Percentiles rank a stretch among this genome's conserved stretches.
Evolutionary conservation across 2,797 vertebrate genomes (phyloP).

Genomic region (Syngnathus acus): DNA sequence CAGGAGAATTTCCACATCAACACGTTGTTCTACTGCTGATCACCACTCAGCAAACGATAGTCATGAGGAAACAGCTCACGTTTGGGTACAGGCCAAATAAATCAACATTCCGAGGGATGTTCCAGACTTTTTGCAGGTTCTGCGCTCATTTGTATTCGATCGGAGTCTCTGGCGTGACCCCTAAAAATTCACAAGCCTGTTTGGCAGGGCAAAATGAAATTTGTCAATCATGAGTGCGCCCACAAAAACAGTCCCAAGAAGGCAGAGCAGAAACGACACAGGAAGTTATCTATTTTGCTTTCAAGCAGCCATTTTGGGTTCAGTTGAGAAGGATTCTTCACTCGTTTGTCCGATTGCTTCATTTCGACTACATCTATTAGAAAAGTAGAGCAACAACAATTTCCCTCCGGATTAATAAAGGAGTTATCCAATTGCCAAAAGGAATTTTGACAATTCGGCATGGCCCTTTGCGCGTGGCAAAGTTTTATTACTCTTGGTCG

Average conservation of each 20-base stretch:
- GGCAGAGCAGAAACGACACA: not conserved
- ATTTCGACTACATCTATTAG: too few species aligned
- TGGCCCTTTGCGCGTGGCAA: too few species aligned
- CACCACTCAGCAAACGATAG: not conserved
- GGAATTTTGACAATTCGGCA: too few species aligned
- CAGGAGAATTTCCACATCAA: not conserved
- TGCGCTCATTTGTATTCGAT: not conserved
- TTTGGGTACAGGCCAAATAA: too few species aligned
- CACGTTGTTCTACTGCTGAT: not conserved
- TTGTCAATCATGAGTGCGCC: not conserved
- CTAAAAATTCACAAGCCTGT: not conserved
- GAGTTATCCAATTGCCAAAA: too few species aligned
- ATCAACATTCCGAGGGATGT: too few species aligned
- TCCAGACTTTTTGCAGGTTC: not conserved
- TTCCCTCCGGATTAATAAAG: too few species aligned
- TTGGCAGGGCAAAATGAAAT: not conserved
- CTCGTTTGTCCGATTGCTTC: too few species aligned
- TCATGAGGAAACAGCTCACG: too few species aligned
- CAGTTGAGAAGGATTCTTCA: too few species aligned
- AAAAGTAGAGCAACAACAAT: too few species aligned
- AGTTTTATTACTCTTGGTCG: too few species aligned
- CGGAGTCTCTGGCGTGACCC: not conserved
- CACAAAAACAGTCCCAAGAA: not conserved
- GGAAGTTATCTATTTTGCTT: not conserved
- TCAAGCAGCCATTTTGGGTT: not conserved